Base-by-base conservation (phyloP, 1,140 invertebrate species). In the Pseudomyrmex gracilis region DNA sequence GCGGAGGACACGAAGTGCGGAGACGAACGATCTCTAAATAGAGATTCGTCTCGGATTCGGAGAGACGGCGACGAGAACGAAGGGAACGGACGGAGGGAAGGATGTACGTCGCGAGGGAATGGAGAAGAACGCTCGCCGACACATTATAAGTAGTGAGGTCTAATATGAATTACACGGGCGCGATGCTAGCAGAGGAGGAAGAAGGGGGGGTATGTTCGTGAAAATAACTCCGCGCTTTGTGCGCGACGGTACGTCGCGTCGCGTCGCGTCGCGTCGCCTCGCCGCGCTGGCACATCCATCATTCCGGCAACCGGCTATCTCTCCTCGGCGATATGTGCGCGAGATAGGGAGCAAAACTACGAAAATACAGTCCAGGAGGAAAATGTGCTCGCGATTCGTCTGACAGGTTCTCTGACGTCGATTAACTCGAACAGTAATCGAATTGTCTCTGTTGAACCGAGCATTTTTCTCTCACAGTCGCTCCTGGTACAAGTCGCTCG, bases 191-290 rank as follows among this genome's bases (percentile, higher is more conserved):
- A 34, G 34, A 7, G 34, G 34, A 7, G 34, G 34, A 34, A 34
- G 15, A 43, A 24, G 53, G 1, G 55, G 34, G 70, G 73, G 57
- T 60, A 55, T 47, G 45, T 51, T 73, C 88, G 83, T 93, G 91
- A 93, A 93, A 93, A 93, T 93, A 93, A 92, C 90, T 92, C 87
- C 77, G 86, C 80, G 86, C 89, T 92, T 90, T 90, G 89, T 91
- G 90, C 88, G 87, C 91, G 91, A 92, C 89, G 89, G 86, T 87
- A 87, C 87, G 90, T 90, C 86, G 89, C 83, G 90, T 89, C 87
- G 89, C 73, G 60, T 34, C 73, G 20, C 82, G 88, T 90, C 87
- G 87, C 70, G 24, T 55, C 60, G 47, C 24, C 8, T 47, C 61
- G 20, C 20, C 45, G 60, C 60, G 47, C 22, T 78, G 82, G 86